phyloP scores from a whole-genome alignment of 1,140 invertebrate genomes.

The Parapsyche elsis region DNA sequence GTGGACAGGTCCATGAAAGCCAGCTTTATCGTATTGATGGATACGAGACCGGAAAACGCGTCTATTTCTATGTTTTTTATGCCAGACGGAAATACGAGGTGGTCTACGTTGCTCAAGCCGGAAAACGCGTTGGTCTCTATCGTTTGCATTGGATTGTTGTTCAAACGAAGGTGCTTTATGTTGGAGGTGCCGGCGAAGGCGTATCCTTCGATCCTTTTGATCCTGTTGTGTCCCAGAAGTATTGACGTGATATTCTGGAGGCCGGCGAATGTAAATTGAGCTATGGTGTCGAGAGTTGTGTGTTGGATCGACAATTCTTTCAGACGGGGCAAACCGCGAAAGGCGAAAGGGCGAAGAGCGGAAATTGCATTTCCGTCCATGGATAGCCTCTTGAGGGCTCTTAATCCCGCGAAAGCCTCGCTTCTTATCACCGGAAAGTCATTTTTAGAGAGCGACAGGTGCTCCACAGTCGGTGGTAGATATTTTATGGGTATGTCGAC shows the following conservation, averaged over 20 bases:
- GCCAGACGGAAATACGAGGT: constrained; percentile 81
- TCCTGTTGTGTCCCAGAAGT: constrained; percentile 80
- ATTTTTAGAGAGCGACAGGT: constrained; percentile 83
- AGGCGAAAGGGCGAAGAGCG: constrained; percentile 82
- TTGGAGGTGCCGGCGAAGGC: constrained; percentile 87
- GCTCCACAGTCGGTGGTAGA: constrained; percentile 79
- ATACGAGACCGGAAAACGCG: constrained; percentile 81
- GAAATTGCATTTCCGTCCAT: constrained; percentile 85
- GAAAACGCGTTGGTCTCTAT: constrained; percentile 84
- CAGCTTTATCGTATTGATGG: constrained; percentile 81
- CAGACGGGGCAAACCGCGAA: constrained; percentile 79
- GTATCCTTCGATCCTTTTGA: constrained; percentile 79
- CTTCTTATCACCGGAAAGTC: constrained; percentile 80
- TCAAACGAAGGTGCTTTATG: constrained; percentile 78
- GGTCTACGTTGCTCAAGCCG: constrained; percentile 81
- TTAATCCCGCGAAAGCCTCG: constrained; percentile 80
- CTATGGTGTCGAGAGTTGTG: constrained; percentile 79
- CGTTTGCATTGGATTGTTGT: constrained; percentile 79
- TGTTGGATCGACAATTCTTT: constrained; percentile 84
- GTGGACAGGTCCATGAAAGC: constrained; percentile 84
- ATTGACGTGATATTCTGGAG: constrained; percentile 83
- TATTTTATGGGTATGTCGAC: constrained; percentile 79
- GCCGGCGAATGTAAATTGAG: constrained; percentile 83
- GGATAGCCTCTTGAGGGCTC: constrained; percentile 76
- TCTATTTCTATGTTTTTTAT: constrained; percentile 79